phyloP scores from a whole-genome alignment of 2,888 invertebrate genomes.

The Xestia c-nigrum region DNA sequence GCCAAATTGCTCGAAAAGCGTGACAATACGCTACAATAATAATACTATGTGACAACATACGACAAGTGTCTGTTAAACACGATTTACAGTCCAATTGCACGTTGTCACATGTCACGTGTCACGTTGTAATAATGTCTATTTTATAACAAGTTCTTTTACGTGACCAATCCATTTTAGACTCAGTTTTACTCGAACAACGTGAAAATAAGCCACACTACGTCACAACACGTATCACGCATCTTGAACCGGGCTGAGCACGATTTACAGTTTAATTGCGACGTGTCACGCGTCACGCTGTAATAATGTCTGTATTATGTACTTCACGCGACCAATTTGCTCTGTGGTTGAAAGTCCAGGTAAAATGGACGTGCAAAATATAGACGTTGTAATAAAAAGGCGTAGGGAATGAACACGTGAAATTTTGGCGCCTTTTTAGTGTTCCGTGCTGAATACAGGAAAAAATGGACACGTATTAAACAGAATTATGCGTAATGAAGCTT shows the following conservation, averaged over 20 bases:
- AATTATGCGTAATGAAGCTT: constrained; percentile 9
- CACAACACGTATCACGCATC: constrained; percentile 47
- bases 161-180: constrained; percentile 26
- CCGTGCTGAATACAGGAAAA: constrained; percentile 29
- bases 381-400: constrained; percentile 34
- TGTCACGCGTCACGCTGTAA: constrained; percentile 59
- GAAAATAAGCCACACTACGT: constrained; percentile 42
- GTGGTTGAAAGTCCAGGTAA: constrained; percentile 47
- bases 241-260: constrained; percentile 37
- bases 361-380: constrained; percentile 42
- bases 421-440: constrained; percentile 18
- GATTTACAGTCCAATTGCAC: constrained; percentile 7
- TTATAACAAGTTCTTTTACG: constrained; percentile 22
- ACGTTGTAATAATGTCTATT: constrained; percentile 22
- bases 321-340: constrained; percentile 53
- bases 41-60: constrained; percentile 9
- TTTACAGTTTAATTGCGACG: constrained; percentile 59
- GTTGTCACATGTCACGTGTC: constrained; percentile 31
- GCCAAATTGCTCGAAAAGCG: background rate
- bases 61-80: no score
- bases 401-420: constrained; percentile 23
- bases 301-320: constrained; percentile 53
- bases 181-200: constrained; percentile 22
- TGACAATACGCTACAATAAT: constrained; percentile 27
- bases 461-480: constrained; percentile 19